Evolutionary conservation across 2,113 vertebrate genomes (phyloP).

Genomic region (Sinocyclocheilus anshuiensis): DNA sequence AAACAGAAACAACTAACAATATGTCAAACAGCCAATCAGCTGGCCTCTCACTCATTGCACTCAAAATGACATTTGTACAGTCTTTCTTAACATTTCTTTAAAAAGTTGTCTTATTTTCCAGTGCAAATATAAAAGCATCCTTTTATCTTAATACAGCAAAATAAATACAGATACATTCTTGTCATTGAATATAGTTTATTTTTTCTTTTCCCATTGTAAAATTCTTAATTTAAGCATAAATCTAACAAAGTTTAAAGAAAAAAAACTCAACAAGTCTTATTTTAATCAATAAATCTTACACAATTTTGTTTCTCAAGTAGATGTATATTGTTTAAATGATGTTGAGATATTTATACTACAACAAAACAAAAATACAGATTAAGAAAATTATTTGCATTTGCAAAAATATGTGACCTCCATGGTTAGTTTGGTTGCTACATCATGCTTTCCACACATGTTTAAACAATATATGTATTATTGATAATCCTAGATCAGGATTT

Average conservation of each 20-base stretch:
- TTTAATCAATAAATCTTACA: neutral
- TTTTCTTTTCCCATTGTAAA: neutral
- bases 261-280: neutral
- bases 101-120: neutral
- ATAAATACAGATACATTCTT: neutral
- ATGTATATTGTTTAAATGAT: neutral
- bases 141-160: neutral
- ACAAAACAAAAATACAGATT: neutral
- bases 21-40: slow-evolving; percentile 1
- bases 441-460: too few relatives aligned
- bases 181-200: neutral
- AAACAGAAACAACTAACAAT: neutral
- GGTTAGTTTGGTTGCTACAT: neutral
- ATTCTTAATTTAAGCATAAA: neutral
- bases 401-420: neutral
- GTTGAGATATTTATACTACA: neutral
- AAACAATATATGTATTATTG: too few relatives aligned
- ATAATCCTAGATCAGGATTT: neutral
- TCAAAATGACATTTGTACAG: neutral
- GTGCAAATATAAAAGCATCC: neutral
- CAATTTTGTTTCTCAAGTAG: neutral
- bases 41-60: neutral
- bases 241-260: neutral
- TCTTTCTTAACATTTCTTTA: neutral
- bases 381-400: neutral